Evolutionary conservation across 2,113 vertebrate genomes (phyloP), one percentile per base, ranked within the genome.

Genomic region (Nesogale talazaci): DNA sequence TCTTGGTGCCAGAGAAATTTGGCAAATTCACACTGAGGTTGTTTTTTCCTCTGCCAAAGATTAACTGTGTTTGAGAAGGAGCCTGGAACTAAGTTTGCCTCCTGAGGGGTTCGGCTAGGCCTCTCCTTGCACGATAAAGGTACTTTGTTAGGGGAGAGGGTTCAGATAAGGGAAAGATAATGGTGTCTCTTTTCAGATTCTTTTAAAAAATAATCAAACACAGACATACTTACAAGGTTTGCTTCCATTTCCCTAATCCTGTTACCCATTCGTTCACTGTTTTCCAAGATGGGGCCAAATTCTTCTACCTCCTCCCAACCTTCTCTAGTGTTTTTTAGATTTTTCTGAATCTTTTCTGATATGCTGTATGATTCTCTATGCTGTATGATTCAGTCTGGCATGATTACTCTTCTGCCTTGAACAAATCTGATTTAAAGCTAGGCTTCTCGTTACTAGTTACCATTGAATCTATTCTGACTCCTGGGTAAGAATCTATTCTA

Each of bases 131-230:
- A 23, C 25, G 9, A 76, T 0, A 52, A 6, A 80, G 59, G 17
- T 61, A 82, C 88, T 72, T 0, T 61, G 19, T 5, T 1, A 4
- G 69, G 17, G 16, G 22, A 52, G 46, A 14, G 42, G 20, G 22
- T 57, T 85, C 59, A 92, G 61, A 88, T 82, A 36, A 63, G 40
- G n/a, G 76, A 23, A 10, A 74, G 81, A 93, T 3, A 40, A 23
- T n/a, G 20, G 23, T 79, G 12, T 2, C 22, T 72, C 29, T 83
- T 83, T 80, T 65, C 56, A 56, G 31, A 77, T 77, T 83, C 67
- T 87, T 17, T 65, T 75, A 76, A 77, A 77, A 77, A 40, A 70
- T 91, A 95, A n/a, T 57, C 79, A 88, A 31, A 59, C 46, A 52
- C 46, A 52, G 9, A 52, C 46, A 52, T 77, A 61, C 15, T 94